phyloP scores from a whole-genome alignment of 2,113 vertebrate species.

The Falco punctatus region DNA sequence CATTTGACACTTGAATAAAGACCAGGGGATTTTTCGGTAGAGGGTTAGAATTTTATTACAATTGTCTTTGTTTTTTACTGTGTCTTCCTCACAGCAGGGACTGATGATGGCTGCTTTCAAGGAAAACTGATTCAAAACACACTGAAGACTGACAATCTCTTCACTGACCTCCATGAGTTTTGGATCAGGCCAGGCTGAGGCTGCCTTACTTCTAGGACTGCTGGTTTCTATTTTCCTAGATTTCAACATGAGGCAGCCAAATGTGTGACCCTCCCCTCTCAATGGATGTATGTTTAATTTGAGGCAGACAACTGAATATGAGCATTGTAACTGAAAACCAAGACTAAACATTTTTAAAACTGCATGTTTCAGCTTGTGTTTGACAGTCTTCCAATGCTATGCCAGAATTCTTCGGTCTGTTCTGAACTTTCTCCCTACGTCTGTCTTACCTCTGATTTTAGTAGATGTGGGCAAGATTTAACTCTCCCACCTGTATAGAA shows the following conservation, averaged over 20 bases:
- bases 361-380: neutral
- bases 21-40: neutral
- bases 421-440: neutral
- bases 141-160: neutral
- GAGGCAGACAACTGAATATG: neutral
- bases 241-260: neutral
- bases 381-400: neutral
- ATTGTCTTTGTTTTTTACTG: neutral
- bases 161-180: neutral
- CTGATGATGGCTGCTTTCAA: neutral
- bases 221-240: neutral
- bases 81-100: neutral
- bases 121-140: neutral
- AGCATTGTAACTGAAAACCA: neutral
- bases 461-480: neutral
- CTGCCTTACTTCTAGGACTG: neutral
- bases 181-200: neutral
- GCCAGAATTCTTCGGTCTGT: neutral
- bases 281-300: neutral
- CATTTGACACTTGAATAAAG: neutral
- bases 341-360: neutral
- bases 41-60: neutral
- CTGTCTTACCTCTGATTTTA: neutral
- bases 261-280: neutral
- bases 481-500: neutral